Evolutionary conservation across 2,113 vertebrate genomes (phyloP).

Genomic region (Corydoras maculifer): DNA sequence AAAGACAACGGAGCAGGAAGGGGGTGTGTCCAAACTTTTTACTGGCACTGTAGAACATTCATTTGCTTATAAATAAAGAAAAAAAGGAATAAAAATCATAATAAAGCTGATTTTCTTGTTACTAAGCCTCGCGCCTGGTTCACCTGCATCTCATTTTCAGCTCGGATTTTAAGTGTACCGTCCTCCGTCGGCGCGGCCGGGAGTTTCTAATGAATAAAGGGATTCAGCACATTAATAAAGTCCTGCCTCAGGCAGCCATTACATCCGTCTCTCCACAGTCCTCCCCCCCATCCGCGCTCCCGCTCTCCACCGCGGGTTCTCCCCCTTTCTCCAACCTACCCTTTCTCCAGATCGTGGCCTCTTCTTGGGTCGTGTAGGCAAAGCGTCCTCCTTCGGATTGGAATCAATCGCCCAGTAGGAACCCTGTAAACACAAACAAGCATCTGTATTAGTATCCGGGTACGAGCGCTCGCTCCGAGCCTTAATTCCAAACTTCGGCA

Average conservation of each 20-base stretch:
- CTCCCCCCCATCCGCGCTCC: not conserved
- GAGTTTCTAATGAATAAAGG: no score
- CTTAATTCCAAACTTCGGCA: not conserved
- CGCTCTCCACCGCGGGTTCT: not conserved
- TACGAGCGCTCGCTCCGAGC: not conserved
- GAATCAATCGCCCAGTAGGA: conserved; percentile 91
- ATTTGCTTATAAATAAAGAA: no score
- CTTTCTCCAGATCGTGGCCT: conserved; percentile 86
- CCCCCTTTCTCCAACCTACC: conserved; percentile 56
- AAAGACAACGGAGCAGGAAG: no score
- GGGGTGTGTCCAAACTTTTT: no score
- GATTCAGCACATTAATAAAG: conserved; percentile 4
- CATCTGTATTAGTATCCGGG: conserved; percentile 32
- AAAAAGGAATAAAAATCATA: no score
- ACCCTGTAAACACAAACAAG: conserved; percentile 64
- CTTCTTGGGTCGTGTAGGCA: conserved; percentile 86
- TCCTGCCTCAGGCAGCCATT: not conserved
- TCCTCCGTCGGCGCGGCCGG: no score
- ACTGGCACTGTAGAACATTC: no score
- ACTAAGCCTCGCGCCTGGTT: no score
- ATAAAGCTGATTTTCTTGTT: no score
- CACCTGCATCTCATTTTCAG: no score
- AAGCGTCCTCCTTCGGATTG: conserved; percentile 84
- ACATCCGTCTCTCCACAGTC: not conserved
- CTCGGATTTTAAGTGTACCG: no score